These are phyloP conservation scores for Helogale parvula DNA, from an alignment of 2,113 vertebrate genomes.

Conservation along the genomic window DNA sequence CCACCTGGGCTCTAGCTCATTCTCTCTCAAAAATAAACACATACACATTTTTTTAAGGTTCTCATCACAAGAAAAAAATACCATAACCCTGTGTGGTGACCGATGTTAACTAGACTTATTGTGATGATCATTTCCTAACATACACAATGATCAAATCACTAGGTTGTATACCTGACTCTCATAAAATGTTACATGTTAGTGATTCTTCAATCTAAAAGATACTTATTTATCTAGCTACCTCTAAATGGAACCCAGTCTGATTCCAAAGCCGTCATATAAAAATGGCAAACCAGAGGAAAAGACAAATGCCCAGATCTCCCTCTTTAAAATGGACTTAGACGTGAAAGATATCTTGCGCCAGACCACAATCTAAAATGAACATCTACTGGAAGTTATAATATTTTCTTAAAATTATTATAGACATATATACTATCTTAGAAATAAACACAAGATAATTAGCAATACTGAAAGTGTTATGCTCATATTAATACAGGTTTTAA, in stretches of 20 bases:
- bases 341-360: not conserved
- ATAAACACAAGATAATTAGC: not conserved
- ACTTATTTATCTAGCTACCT: not conserved
- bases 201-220: not conserved
- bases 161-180: not conserved
- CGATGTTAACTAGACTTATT: not conserved
- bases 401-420: not conserved
- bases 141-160: not conserved
- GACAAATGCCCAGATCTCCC: not conserved
- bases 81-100: not conserved
- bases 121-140: not conserved
- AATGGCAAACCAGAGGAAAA: not conserved
- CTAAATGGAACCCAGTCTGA: not conserved
- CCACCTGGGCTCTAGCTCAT: no score
- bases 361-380: not conserved
- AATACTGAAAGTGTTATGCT: not conserved
- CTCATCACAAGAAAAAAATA: not conserved
- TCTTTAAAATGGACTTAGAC: not conserved
- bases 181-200: not conserved
- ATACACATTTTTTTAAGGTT: no score
- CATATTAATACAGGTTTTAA: not conserved
- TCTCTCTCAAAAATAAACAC: no score
- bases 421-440: not conserved
- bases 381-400: not conserved
- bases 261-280: not conserved